phyloP scores from a whole-genome alignment of 2,888 invertebrate species.

The Mystacides longicornis region DNA sequence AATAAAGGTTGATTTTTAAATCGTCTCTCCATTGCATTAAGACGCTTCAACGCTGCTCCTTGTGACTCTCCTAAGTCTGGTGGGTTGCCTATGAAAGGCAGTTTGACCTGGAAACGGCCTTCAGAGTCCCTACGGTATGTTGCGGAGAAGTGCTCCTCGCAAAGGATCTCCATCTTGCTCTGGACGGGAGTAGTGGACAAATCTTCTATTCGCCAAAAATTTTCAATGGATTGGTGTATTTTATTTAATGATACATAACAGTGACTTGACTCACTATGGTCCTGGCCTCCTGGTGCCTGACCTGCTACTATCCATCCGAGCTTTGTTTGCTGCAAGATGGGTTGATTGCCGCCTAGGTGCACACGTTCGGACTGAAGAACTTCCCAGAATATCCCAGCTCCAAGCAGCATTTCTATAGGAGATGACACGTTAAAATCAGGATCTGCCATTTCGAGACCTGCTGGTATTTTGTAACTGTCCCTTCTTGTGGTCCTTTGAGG shows the following conservation, averaged over 20 bases:
- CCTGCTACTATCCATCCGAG: neutral
- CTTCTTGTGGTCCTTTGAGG: neutral
- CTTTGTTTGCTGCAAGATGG: neutral
- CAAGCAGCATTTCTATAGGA: neutral
- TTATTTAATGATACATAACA: neutral
- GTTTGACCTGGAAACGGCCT: neutral
- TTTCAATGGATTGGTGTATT: neutral
- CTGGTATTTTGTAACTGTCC: neutral
- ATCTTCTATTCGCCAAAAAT: neutral
- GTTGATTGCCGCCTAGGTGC: neutral
- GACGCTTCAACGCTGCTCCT: neutral
- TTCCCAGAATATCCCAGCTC: neutral
- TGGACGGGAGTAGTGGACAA: neutral
- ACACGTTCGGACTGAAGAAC: neutral
- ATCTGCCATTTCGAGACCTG: neutral
- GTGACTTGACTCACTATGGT: neutral
- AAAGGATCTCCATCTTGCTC: neutral
- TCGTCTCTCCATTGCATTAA: neutral
- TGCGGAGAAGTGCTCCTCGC: neutral
- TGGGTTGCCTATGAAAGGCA: neutral
- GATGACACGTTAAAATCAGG: neutral
- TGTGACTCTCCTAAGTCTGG: neutral
- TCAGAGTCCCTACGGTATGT: neutral
- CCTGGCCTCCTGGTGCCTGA: neutral
- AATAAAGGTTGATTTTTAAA: neutral